Conservation (phyloP, 53 echinoderm and acorn worm genomes). For the Antedon mediterranea region DNA sequence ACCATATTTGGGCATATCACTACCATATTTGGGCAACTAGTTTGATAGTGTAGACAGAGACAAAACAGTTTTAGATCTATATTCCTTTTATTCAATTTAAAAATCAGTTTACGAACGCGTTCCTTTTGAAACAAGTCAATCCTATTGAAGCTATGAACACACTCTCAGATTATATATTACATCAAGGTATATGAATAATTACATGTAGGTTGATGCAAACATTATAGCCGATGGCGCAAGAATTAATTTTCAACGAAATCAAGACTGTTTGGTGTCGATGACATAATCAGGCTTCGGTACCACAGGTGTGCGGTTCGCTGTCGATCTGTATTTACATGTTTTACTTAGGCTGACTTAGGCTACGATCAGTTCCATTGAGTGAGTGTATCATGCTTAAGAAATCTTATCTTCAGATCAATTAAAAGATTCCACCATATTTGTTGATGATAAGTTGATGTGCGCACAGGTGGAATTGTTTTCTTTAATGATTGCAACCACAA, state of each 20-base stretch:
- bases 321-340: not conserved
- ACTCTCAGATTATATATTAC: not conserved
- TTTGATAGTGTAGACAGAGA: too few relatives aligned
- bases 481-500: not conserved
- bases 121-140: too few relatives aligned
- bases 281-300: not conserved
- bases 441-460: not conserved
- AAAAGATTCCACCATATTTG: slow-evolving; percentile 1
- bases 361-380: not conserved
- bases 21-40: too few relatives aligned
- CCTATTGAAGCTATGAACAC: too few relatives aligned
- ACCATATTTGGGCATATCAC: too few relatives aligned
- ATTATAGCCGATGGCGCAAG: not conserved
- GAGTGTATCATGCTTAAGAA: not conserved
- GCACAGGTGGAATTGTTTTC: not conserved
- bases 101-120: too few relatives aligned
- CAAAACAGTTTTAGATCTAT: too few relatives aligned
- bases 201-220: not conserved
- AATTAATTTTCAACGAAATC: not conserved
- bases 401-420: not conserved
- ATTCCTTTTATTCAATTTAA: too few relatives aligned
- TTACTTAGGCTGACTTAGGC: too few relatives aligned
- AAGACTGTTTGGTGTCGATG: not conserved
- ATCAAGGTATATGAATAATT: not conserved
- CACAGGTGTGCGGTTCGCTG: not conserved